Base-by-base conservation (phyloP, 2,113 vertebrate species). In the Apodemus sylvaticus region DNA sequence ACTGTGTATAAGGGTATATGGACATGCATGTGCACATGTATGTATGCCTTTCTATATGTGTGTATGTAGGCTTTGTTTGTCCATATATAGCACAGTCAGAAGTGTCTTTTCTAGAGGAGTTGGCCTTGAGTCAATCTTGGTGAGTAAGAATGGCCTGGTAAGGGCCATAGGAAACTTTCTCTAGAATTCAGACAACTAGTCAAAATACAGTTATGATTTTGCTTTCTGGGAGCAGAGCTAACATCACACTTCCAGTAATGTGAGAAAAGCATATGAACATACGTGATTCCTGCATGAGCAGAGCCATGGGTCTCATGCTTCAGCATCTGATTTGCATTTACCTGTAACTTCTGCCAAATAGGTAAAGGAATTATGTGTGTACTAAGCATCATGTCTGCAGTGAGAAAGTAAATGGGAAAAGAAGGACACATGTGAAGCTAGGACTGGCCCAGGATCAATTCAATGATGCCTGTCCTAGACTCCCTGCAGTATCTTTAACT, bases 321-420 rank as follows among this genome's bases (percentile, higher is more conserved):
- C 78, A 93, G 96, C 95, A 91, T 83, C 31, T 62, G 71, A 95
- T 96, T 96, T 98, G 91, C 91, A 97, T 97, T 98, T 92, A 98
- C 93, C 91, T 96, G 73, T 88, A 98, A 81, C 2, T 48, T 90
- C 95, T 88, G 36, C 78, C 24, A 96, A 97, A 97, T 95, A 98
- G 97, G 96, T 87, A 96, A 97, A 94, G 60, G 77, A 96, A 98
- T 81, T 97, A 31, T 96, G 55, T 70, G 9, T 92, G 92, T 89
- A 96, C 93, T 93, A 78, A 89, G 17, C 92, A 86, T 94, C 97
- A 96, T 86, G 71, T 98, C 91, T 97, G 94, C 55, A 97, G 93
- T 66, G 81, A 96, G 94, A 96, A 87, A 90, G n/a, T 86, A 96
- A 96, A 90, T 94, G 81, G 97, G 89, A 91, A 95, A 98, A 97